Evolutionary conservation across 2,888 invertebrate genomes (phyloP).

Genomic region (Eupithecia inturbata): DNA sequence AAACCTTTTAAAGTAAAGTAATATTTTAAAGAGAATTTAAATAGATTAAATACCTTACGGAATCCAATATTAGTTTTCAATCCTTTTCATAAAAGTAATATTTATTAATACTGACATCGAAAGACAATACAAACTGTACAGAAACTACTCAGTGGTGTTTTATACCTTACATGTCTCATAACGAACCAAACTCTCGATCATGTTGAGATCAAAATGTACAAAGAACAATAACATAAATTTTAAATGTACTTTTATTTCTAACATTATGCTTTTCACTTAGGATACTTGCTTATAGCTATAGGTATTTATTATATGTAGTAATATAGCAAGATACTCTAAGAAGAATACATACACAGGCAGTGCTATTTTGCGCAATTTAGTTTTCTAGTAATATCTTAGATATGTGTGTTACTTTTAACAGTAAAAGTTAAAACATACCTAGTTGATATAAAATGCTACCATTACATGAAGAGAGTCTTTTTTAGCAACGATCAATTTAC

Average conservation of each 20-base stretch:
- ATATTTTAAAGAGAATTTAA: slow-evolving; percentile 16
- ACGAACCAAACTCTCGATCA: slow-evolving; percentile 79
- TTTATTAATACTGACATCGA: slow-evolving; percentile 65
- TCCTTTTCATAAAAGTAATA: slow-evolving; percentile 42
- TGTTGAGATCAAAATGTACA: slow-evolving; percentile 84
- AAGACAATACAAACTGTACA: slow-evolving; percentile 78
- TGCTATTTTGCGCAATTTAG: slow-evolving; percentile 77
- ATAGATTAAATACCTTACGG: slow-evolving; percentile 2
- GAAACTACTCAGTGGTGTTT: slow-evolving; percentile 82
- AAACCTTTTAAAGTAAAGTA: slow-evolving; percentile 30
- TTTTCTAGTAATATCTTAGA: slow-evolving; percentile 53
- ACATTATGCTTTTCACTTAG: slow-evolving; percentile 20
- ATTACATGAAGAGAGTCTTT: no score
- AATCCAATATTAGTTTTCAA: slow-evolving; percentile 22
- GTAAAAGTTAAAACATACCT: slow-evolving; percentile 19
- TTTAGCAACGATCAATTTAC: slow-evolving; percentile 11
- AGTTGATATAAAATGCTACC: slow-evolving; percentile 9
- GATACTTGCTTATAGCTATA: slow-evolving; percentile 29
- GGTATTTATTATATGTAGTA: slow-evolving; percentile 38
- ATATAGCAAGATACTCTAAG: slow-evolving; percentile 20
- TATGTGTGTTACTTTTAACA: slow-evolving; percentile 32
- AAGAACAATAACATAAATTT: slow-evolving; percentile 62
- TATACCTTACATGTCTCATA: slow-evolving; percentile 79
- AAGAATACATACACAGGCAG: slow-evolving; percentile 76
- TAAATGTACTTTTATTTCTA: slow-evolving; percentile 40